phyloP scores from a whole-genome alignment of 2,113 vertebrate genomes.

The Pampusana beccarii region DNA sequence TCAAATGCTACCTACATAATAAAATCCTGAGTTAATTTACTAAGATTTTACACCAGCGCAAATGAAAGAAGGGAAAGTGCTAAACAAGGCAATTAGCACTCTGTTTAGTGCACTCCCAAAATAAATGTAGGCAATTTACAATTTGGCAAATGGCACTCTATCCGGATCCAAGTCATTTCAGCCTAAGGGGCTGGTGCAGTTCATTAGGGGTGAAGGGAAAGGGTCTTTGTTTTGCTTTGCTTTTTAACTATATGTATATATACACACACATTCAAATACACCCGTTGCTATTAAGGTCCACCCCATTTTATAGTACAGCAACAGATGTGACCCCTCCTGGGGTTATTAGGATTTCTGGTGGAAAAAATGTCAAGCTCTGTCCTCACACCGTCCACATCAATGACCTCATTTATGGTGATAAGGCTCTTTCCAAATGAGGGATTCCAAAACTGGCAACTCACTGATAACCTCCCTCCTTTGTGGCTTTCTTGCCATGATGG shows the following conservation, averaged over 20 bases:
- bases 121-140: conserved; percentile 86
- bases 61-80: conserved; percentile 83
- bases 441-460: conserved; percentile 49
- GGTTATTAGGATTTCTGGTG: conserved; percentile 72
- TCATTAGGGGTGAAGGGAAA: conserved; percentile 80
- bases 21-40: conserved; percentile 82
- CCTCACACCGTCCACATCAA: conserved; percentile 63
- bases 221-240: conserved; percentile 72
- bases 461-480: conserved; percentile 28
- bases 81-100: conserved; percentile 87
- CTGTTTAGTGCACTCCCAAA: conserved; percentile 84
- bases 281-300: conserved; percentile 62
- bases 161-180: conserved; percentile 78
- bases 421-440: conserved; percentile 26
- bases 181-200: conserved; percentile 79
- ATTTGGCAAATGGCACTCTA: conserved; percentile 80
- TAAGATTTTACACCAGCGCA: conserved; percentile 84
- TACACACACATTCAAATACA: conserved; percentile 3
- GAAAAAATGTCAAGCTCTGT: conserved; percentile 70
- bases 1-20: conserved; percentile 83
- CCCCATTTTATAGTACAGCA: conserved; percentile 56
- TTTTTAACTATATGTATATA: conserved; percentile 39
- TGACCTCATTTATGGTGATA: conserved; percentile 45
- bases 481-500: conserved; percentile 15
- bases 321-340: conserved; percentile 72